Evolutionary conservation across 2,113 vertebrate species (phyloP).

Genomic region (Stigmatopora argus): DNA sequence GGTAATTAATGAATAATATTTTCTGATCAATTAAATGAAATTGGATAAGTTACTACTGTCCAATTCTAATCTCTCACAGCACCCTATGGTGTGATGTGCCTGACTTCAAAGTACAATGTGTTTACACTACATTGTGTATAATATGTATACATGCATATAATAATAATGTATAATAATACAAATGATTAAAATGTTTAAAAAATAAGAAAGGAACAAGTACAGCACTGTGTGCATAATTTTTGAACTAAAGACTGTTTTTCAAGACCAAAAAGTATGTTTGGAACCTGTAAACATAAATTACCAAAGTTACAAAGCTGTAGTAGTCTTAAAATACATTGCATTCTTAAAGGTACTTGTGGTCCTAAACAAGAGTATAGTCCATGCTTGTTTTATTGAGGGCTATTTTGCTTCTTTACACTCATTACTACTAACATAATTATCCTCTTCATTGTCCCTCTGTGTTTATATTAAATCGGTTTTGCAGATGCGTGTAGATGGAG

Average conservation of each 20-base stretch:
- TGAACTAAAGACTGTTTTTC: not conserved
- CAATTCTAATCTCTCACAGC: not conserved
- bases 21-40: not conserved
- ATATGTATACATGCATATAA: no score
- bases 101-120: not conserved
- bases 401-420: conserved; percentile 52
- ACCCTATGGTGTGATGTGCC: not conserved
- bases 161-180: no score
- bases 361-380: conserved; percentile 45
- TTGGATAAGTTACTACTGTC: not conserved
- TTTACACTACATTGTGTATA: no score
- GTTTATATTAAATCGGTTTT: conserved; percentile 48
- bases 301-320: not conserved
- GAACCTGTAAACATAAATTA: not conserved
- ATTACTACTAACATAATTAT: conserved; percentile 53
- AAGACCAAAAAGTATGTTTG: not conserved
- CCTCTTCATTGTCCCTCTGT: conserved; percentile 48
- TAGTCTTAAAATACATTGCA: conserved; percentile 26
- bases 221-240: not conserved
- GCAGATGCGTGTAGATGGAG: conserved; percentile 34
- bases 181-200: no score
- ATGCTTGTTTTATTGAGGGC: conserved; percentile 52
- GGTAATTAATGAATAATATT: not conserved
- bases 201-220: no score
- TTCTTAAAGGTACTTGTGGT: conserved; percentile 42